phyloP scores from a whole-genome alignment of 2,797 vertebrate genomes.

The Iguana delicatissima region DNA sequence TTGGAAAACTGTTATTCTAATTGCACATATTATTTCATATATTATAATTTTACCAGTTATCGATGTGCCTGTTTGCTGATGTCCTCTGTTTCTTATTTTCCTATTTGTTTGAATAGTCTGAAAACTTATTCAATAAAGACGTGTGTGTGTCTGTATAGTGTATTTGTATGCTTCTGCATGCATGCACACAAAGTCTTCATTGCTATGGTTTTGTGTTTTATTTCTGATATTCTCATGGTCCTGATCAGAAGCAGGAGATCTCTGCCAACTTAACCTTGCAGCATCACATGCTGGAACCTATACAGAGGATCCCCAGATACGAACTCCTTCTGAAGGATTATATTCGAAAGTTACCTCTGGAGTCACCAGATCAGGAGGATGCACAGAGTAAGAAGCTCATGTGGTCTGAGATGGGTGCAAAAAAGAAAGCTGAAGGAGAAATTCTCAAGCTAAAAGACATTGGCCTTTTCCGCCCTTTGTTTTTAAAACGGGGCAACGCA shows the following conservation, averaged over 20 bases:
- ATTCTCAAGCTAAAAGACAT: not conserved
- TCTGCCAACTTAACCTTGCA: slow-evolving; percentile 83
- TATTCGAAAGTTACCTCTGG: slow-evolving; percentile 82
- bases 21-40: no score
- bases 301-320: slow-evolving; percentile 90
- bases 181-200: not conserved
- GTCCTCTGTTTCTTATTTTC: no score
- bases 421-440: not conserved
- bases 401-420: rapidly evolving
- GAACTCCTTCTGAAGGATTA: slow-evolving; percentile 91
- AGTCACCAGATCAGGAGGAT: slow-evolving; percentile 79
- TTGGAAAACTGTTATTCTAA: no score
- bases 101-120: no score
- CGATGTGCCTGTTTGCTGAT: no score
- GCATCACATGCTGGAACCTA: slow-evolving; percentile 82
- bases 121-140: no score
- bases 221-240: not conserved
- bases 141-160: no score
- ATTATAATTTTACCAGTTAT: no score
- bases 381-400: slow-evolving; percentile 78
- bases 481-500: no score
- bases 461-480: no score
- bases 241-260: slow-evolving; percentile 77
- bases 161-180: not conserved
- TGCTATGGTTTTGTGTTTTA: slow-evolving; percentile 6